Conservation (phyloP, 1,140 invertebrate genomes). For the Scaptomyza hsui region DNA sequence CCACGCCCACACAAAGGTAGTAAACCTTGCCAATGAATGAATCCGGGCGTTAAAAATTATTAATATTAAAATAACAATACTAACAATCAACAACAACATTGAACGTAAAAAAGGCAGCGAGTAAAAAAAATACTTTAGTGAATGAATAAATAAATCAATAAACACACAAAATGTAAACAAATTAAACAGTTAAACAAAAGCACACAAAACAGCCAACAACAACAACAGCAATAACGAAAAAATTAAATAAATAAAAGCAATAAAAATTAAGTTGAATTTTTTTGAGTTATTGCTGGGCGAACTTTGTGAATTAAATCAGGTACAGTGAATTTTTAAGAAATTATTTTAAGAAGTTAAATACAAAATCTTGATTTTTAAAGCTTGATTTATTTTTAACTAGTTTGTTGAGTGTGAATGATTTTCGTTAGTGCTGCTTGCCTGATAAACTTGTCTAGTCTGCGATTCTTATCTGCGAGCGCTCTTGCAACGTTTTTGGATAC, state of each 20-base stretch:
- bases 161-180: constrained; percentile 65
- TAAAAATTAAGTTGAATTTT: constrained; percentile 28
- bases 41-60: constrained; percentile 31
- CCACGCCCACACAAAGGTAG: constrained; percentile 32
- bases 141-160: constrained; percentile 76
- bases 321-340: constrained; percentile 5
- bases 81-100: constrained; percentile 38
- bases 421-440: not conserved
- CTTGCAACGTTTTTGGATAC: constrained; percentile 43
- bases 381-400: too few species aligned
- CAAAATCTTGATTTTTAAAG: too few species aligned
- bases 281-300: constrained; percentile 16
- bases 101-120: constrained; percentile 37
- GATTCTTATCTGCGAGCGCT: constrained; percentile 48
- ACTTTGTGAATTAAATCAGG: constrained; percentile 17
- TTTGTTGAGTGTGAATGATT: constrained; percentile 33
- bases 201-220: constrained; percentile 9
- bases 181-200: constrained; percentile 59
- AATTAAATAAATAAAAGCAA: constrained; percentile 12
- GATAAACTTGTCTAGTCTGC: constrained; percentile 18
- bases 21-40: constrained; percentile 52
- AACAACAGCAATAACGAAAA: constrained; percentile 21
- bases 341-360: not conserved
- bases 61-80: constrained; percentile 17
- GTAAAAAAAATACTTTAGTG: constrained; percentile 67